Evolutionary conservation across 2,888 invertebrate genomes (phyloP), one percentile per base, ranked within the genome.

Genomic region (Lasius platythorax): DNA sequence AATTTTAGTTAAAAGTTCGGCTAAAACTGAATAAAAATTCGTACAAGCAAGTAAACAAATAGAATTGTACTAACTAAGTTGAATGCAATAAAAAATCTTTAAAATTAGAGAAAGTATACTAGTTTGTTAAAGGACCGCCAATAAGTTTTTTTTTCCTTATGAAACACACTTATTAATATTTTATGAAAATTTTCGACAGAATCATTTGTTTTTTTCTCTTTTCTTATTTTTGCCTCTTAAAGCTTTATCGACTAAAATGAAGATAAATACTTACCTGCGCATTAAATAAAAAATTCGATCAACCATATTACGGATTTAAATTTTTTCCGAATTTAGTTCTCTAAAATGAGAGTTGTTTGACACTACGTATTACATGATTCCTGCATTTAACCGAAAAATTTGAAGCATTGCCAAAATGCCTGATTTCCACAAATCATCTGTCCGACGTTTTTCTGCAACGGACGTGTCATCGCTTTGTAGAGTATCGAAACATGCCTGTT

Each of bases 281-380:
- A 23, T 66, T 40, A 50, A 88, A 84, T 84, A 85, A 88, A 89
- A 88, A 84, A 73, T 87, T 90, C 75, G 33, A 50, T 64, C 53
- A 70, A 88, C 85, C 83, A 85, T 73, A 18, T 53, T 53, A 63
- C 50, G 23, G 33, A 68, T 83, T 89, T 67, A 83, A 82, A 82
- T 76, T 75, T 64, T 33, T 61, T n/a, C 5, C 8, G 64, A 15
- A 4, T 61, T n/a, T 79, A 15, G 37, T 50, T 72, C 12, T 4
- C 8, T 53, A 37, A 37, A 46, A 18, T 15, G 37, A 73, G 46
- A 8, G 37, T 61, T 46, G 28, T 61, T 28, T 30, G 28, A 40
- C 68, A 15, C 18, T 68, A 74, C 15, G n/a, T 30, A 23, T 72
- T 72, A 28, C 5, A 12, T n/a, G 12, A 61, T 46, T 43, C 15